A percentile compares a stretch with the other conserved stretches of the same genome.
Evolutionary conservation across 2,888 invertebrate genomes (phyloP).

Genomic region (Drosophila picticornis): DNA sequence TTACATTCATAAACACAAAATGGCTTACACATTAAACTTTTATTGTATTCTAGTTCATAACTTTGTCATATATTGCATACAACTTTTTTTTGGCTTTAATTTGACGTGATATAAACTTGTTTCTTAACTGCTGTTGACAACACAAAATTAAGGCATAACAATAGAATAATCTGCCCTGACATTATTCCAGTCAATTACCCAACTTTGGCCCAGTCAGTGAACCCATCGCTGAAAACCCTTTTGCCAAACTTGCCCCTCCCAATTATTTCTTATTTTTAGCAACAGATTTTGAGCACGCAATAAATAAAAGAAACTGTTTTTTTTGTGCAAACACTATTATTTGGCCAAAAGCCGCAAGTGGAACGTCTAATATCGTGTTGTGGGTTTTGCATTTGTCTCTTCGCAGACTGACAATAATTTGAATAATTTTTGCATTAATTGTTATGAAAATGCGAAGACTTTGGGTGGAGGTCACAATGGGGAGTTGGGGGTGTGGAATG

Average conservation of each 20-base stretch:
- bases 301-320: constrained; percentile 58
- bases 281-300: constrained; percentile 71
- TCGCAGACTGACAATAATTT: constrained; percentile 53
- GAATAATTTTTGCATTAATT: constrained; percentile 79
- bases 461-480: background rate
- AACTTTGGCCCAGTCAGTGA: constrained; percentile 49
- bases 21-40: constrained; percentile 12
- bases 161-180: constrained; percentile 41
- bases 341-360: constrained; percentile 15
- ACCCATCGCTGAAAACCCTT: constrained; percentile 22
- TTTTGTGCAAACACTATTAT: constrained; percentile 29
- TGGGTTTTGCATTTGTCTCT: constrained; percentile 52
- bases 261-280: constrained; percentile 67
- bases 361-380: constrained; percentile 24
- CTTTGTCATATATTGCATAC: constrained; percentile 11
- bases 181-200: constrained; percentile 58
- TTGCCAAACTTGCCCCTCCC: constrained; percentile 21
- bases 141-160: constrained; percentile 37
- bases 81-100: constrained; percentile 10
- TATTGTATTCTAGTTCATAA: constrained; percentile 3
- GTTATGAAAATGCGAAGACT: constrained; percentile 53
- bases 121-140: constrained; percentile 7
- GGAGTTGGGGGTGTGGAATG: background rate
- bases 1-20: background rate
- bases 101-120: constrained; percentile 15